phyloP scores from a whole-genome alignment of 1,140 invertebrate species.

The Thaumetopoea pityocampa region DNA sequence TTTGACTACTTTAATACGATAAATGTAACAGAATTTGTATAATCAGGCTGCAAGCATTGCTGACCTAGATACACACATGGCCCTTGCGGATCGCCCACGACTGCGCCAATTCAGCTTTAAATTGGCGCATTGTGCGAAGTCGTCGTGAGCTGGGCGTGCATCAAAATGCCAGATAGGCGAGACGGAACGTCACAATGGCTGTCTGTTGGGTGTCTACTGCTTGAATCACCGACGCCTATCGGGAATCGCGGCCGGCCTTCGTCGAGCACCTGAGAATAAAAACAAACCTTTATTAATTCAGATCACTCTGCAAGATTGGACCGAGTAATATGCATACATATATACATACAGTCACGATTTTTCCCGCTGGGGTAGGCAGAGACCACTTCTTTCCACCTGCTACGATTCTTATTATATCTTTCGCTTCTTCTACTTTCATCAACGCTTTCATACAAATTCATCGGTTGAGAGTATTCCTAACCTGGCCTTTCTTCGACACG shows the following conservation, averaged over 20 bases:
- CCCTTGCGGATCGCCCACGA: conserved; percentile 35
- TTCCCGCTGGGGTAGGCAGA: too few species aligned
- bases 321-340: conserved; percentile 11
- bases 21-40: too few species aligned
- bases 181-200: conserved; percentile 56
- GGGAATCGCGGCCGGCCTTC: conserved; percentile 37
- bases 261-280: conserved; percentile 19
- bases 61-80: conserved; percentile 21
- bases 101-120: conserved; percentile 50
- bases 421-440: too few species aligned
- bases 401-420: too few species aligned
- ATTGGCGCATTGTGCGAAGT: conserved; percentile 60
- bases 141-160: conserved; percentile 40
- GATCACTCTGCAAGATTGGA: conserved; percentile 3
- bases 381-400: too few species aligned
- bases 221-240: conserved; percentile 37
- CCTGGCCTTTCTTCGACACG: too few species aligned
- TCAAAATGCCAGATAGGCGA: conserved; percentile 23
- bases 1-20: too few species aligned
- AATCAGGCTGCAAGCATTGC: conserved; percentile 6
- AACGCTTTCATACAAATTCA: too few species aligned
- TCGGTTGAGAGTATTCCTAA: too few species aligned
- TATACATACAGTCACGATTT: too few species aligned
- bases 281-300: conserved; percentile 14
- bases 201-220: conserved; percentile 58